phyloP scores from a whole-genome alignment of 2,113 vertebrate genomes.

The Spermophilus dauricus region DNA sequence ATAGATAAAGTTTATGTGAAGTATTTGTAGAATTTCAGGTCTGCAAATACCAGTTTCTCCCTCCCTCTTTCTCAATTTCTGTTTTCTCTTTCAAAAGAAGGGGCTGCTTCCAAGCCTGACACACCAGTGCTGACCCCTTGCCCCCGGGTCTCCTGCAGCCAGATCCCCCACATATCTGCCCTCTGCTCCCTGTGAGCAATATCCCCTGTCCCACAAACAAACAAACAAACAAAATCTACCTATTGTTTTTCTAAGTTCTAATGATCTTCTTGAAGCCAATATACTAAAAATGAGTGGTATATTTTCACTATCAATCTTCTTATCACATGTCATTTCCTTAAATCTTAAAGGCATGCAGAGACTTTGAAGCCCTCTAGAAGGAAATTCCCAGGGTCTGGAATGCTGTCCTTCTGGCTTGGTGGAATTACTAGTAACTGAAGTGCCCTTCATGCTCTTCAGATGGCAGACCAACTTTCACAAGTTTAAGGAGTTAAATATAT shows the following conservation, averaged over 20 bases:
- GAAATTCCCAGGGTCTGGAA: constrained; percentile 44
- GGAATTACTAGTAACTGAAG: not conserved
- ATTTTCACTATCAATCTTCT: not conserved
- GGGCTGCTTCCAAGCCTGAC: not conserved
- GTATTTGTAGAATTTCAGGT: not conserved
- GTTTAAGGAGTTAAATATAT: not conserved
- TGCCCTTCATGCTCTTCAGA: not conserved
- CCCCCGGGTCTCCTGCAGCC: not conserved
- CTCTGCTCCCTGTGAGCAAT: accelerated
- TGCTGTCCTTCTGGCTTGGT: constrained; percentile 25
- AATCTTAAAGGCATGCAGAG: not conserved
- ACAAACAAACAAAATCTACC: too few species aligned
- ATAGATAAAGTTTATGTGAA: not conserved
- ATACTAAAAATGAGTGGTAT: not conserved
- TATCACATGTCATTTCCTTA: not conserved
- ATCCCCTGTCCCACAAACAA: too few species aligned
- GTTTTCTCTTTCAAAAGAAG: not conserved
- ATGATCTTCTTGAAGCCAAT: constrained; percentile 12
- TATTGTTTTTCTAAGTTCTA: not conserved
- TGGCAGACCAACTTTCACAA: not conserved
- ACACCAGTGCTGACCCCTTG: not conserved
- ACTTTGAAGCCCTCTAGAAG: not conserved
- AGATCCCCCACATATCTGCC: not conserved
- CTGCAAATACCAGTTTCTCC: not conserved
- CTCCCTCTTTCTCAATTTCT: not conserved